phyloP scores from a whole-genome alignment of 2,888 invertebrate species.

The Chrysomela aeneicollis region DNA sequence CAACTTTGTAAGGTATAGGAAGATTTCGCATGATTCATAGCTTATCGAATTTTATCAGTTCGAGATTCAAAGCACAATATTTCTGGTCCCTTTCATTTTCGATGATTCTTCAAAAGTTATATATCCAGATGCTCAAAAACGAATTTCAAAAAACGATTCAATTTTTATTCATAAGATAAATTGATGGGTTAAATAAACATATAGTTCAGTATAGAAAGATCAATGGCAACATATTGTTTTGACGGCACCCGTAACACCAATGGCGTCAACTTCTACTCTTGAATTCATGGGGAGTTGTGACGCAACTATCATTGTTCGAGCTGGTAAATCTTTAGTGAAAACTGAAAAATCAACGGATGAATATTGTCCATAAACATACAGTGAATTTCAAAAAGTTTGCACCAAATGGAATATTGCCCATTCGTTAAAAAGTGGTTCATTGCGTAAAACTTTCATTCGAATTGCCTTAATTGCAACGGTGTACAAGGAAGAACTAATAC shows the following conservation, averaged over 20 bases:
- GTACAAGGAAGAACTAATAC: too few species aligned
- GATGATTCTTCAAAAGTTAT: background rate
- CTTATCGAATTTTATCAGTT: too few species aligned
- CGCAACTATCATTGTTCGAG: conserved; percentile 86
- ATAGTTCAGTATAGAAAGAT: background rate
- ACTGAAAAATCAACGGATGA: conserved; percentile 65
- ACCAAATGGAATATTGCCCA: too few species aligned
- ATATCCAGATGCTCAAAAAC: background rate
- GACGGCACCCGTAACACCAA: conserved; percentile 78
- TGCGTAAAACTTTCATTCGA: too few species aligned
- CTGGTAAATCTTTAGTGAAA: conserved; percentile 80
- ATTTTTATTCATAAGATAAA: conserved; percentile 3
- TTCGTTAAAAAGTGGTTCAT: too few species aligned
- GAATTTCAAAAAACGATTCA: background rate
- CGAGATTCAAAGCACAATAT: too few species aligned
- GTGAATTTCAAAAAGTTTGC: too few species aligned
- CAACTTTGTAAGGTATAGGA: too few species aligned
- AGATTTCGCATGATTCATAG: too few species aligned
- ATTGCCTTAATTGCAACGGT: too few species aligned
- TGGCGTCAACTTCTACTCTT: conserved; percentile 85
- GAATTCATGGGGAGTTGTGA: conserved; percentile 80
- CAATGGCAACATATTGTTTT: conserved; percentile 52
- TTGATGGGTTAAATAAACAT: background rate
- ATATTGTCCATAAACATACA: background rate
- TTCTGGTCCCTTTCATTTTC: too few species aligned